Percentiles rank a stretch among this genome's conserved stretches.
These are phyloP conservation scores for Zaprionus lachaisei DNA, from an alignment of 1,140 invertebrate genomes.

Conservation along the genomic window DNA sequence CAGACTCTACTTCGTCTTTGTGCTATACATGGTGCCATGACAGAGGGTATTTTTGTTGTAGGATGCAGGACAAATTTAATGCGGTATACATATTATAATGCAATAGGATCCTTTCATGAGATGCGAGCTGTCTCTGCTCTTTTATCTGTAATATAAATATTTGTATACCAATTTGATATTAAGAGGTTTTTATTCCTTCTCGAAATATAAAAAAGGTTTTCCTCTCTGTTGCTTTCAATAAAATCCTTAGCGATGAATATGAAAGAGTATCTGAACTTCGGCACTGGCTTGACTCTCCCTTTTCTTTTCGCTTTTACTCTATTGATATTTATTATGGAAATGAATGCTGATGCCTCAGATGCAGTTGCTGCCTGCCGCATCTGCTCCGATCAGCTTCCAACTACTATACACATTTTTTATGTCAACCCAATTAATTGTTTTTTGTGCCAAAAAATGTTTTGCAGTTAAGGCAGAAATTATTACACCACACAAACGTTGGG, in stretches of 20 bases:
- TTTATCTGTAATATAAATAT: background rate
- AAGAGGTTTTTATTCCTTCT: too few species aligned
- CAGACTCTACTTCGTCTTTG: slow-evolving; percentile 38
- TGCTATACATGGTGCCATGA: background rate
- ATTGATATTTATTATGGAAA: slow-evolving; percentile 80
- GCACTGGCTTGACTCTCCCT: background rate
- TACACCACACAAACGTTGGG: slow-evolving; percentile 28
- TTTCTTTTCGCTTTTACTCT: slow-evolving; percentile 36
- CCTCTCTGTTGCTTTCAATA: too few species aligned
- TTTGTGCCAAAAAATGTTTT: slow-evolving; percentile 58
- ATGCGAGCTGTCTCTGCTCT: background rate
- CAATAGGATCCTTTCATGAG: background rate
- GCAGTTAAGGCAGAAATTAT: slow-evolving; percentile 60
- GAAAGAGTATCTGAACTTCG: background rate
- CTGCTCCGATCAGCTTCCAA: background rate
- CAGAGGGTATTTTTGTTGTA: background rate
- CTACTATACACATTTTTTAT: slow-evolving; percentile 6
- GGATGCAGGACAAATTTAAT: background rate
- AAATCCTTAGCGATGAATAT: too few species aligned
- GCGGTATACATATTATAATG: background rate
- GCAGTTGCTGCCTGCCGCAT: background rate
- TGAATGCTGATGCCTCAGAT: slow-evolving; percentile 72
- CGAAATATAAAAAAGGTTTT: too few species aligned
- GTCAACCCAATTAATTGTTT: slow-evolving; percentile 70
- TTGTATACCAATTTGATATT: background rate